Percentiles rank a stretch among this genome's conserved stretches.
Conservation (phyloP, 2,888 invertebrate genomes). For the Caenorhabditis doughertyi region DNA sequence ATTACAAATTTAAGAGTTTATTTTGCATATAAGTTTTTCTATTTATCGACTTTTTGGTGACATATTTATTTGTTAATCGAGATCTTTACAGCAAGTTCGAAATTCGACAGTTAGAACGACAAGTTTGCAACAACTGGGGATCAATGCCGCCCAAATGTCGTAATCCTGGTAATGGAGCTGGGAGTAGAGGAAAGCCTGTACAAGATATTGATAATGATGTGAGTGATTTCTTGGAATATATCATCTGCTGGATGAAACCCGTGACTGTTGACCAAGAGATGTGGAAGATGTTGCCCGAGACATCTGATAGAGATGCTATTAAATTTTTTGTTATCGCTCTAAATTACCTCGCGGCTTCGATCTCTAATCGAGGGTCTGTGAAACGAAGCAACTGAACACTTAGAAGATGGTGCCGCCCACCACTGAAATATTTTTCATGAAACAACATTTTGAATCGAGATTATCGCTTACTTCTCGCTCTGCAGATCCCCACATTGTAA, state of each 20-base stretch:
- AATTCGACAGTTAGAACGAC: neutral
- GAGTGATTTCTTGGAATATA: neutral
- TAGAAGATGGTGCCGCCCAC: slow-evolving; percentile 80
- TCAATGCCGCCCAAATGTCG: too few species aligned
- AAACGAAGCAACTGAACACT: slow-evolving; percentile 73
- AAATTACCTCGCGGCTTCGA: slow-evolving; percentile 49
- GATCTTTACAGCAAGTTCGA: slow-evolving; percentile 15
- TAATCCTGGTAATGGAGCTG: too few species aligned
- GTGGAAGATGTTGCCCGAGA: slow-evolving; percentile 66
- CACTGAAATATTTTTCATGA: slow-evolving; percentile 52
- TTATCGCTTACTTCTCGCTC: slow-evolving; percentile 71
- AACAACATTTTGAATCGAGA: neutral
- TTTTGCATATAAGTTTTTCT: too few species aligned
- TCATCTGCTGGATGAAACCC: slow-evolving; percentile 9
- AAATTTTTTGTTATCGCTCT: neutral
- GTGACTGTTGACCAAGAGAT: slow-evolving; percentile 49
- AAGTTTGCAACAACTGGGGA: too few species aligned
- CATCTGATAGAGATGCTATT: slow-evolving; percentile 46
- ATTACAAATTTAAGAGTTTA: too few species aligned
- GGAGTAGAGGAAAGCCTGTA: too few species aligned
- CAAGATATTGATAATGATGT: too few species aligned
- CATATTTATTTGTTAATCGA: neutral
- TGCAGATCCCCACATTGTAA: slow-evolving; percentile 80
- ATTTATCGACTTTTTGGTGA: too few species aligned
- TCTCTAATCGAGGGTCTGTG: slow-evolving; percentile 57